Conservation (phyloP, 2,797 vertebrate genomes). For the Numenius phaeopus region DNA sequence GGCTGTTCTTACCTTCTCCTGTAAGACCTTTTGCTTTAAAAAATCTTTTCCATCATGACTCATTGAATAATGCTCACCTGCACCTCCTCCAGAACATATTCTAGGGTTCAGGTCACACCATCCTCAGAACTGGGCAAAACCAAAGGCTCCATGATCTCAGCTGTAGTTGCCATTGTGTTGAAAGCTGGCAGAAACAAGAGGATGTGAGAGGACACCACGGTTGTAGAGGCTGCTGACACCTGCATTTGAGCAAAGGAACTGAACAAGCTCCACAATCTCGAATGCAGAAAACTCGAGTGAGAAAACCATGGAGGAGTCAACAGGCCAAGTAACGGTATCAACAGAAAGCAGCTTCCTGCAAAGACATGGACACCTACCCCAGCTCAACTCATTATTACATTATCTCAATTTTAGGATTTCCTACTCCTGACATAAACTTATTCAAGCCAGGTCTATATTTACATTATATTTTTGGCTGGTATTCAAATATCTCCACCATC, state of each 20-base stretch:
- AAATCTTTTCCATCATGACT: neutral
- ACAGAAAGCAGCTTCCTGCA: neutral
- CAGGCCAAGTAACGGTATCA: neutral
- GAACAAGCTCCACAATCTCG: neutral
- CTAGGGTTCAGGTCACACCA: rapidly evolving
- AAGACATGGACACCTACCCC: neutral
- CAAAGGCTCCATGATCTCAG: neutral
- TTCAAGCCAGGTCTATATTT: neutral
- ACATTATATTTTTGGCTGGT: neutral
- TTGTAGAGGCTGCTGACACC: neutral
- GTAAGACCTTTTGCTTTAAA: neutral
- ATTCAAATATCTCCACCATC: neutral
- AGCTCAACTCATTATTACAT: neutral
- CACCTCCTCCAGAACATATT: neutral
- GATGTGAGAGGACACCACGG: neutral
- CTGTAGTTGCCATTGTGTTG: neutral
- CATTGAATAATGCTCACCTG: neutral
- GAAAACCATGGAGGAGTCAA: neutral
- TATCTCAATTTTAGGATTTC: neutral
- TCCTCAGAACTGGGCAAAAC: neutral
- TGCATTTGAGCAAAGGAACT: neutral
- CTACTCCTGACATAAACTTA: neutral
- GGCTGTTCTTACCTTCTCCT: neutral
- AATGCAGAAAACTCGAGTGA: neutral
- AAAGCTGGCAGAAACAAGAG: neutral